phyloP scores from a whole-genome alignment of 2,888 invertebrate genomes.

The Melinaea menophilus region DNA sequence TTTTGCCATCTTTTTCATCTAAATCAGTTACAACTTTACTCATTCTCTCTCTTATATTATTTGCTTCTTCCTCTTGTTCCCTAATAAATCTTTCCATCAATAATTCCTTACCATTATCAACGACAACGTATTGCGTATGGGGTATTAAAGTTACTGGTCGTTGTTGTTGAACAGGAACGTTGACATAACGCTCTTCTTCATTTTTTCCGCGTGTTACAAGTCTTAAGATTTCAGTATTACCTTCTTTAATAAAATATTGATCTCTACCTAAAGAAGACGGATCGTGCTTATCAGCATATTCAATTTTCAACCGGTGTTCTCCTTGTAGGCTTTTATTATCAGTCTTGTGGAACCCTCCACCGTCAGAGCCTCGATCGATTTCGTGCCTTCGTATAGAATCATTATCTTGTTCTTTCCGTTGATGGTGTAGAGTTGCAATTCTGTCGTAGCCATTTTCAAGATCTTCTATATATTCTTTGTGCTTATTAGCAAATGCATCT shows the following conservation, averaged over 20 bases:
- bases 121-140: slow-evolving; percentile 80
- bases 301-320: slow-evolving; percentile 51
- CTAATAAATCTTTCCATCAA: slow-evolving; percentile 90
- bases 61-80: slow-evolving; percentile 84
- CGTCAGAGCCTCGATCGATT: slow-evolving; percentile 86
- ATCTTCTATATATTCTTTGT: slow-evolving; percentile 78
- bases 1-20: slow-evolving; percentile 73
- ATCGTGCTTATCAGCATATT: slow-evolving; percentile 52
- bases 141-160: slow-evolving; percentile 77
- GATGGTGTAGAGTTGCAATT: slow-evolving; percentile 70
- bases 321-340: slow-evolving; percentile 53
- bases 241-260: slow-evolving; percentile 89
- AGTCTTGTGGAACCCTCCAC: slow-evolving; percentile 68
- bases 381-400: slow-evolving; percentile 88
- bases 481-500: slow-evolving; percentile 69
- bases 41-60: slow-evolving; percentile 76
- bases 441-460: slow-evolving; percentile 77
- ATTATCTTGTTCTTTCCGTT: slow-evolving; percentile 78
- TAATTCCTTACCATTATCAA: slow-evolving; percentile 89
- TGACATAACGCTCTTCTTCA: slow-evolving; percentile 81
- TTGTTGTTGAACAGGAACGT: slow-evolving; percentile 73
- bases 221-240: slow-evolving; percentile 89
- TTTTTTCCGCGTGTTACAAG: slow-evolving; percentile 85
- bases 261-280: slow-evolving; percentile 77
- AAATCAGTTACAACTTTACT: slow-evolving; percentile 63